Conservation (phyloP, 2,888 invertebrate genomes). For the Drosophila neutralis region DNA sequence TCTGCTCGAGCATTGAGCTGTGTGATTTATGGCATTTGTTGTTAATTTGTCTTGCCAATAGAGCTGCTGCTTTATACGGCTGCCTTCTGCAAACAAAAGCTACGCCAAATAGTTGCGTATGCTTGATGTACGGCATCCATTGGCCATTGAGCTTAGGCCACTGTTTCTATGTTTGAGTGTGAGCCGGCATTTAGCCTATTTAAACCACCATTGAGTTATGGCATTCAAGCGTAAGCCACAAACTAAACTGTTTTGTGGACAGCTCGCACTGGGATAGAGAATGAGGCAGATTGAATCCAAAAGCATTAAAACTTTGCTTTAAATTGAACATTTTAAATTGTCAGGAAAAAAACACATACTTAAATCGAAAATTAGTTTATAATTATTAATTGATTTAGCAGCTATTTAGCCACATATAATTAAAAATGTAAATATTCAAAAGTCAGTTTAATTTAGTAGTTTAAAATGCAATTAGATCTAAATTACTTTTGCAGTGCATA, state of each 20-base stretch:
- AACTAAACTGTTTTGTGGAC: conserved; percentile 51
- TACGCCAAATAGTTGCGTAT: conserved; percentile 61
- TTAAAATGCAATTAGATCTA: background rate
- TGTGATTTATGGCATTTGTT: conserved; percentile 74
- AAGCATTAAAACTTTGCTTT: conserved; percentile 5
- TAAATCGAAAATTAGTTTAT: background rate
- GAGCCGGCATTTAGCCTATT: conserved; percentile 44
- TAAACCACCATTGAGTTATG: conserved; percentile 61
- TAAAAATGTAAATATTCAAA: background rate
- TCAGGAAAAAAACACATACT: background rate
- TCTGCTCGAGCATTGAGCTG: conserved; percentile 44
- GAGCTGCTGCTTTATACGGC: conserved; percentile 28
- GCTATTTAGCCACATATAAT: background rate
- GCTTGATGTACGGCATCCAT: conserved; percentile 67
- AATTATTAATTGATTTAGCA: background rate
- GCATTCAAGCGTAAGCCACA: conserved; percentile 56
- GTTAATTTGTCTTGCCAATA: conserved; percentile 72
- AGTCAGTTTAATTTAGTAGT: background rate
- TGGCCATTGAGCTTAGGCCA: conserved; percentile 43
- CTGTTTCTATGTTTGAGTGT: background rate
- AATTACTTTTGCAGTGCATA: background rate
- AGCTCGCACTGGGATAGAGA: background rate
- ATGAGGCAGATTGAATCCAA: background rate
- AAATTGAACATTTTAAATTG: background rate
- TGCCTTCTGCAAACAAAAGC: conserved; percentile 47